Conservation (phyloP, 2,797 vertebrate species). For the Aldrovandia affinis region DNA sequence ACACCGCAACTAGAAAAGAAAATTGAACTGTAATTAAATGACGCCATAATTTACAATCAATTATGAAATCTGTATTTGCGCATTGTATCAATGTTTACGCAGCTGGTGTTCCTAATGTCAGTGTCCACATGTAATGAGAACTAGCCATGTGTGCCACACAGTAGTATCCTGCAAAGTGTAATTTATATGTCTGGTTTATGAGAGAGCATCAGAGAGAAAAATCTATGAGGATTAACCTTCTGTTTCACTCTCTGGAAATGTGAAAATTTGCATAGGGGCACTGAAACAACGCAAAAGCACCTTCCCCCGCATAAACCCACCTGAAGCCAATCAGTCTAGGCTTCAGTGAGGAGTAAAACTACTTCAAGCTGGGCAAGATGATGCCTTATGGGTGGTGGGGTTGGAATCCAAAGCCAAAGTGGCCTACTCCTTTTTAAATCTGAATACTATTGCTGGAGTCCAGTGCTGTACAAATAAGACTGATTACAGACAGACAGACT, state of each 20-base stretch:
- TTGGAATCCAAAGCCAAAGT: not conserved
- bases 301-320: slow-evolving; percentile 34
- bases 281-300: not conserved
- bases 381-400: slow-evolving; percentile 70
- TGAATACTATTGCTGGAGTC: not conserved
- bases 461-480: not conserved
- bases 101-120: no score
- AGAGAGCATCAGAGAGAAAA: no score
- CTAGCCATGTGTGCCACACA: no score
- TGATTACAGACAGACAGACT: not conserved
- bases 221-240: not conserved
- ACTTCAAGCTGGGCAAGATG: slow-evolving; percentile 68
- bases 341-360: slow-evolving; percentile 40
- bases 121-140: no score
- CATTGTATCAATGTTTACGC: no score
- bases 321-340: slow-evolving; percentile 66
- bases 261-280: not conserved
- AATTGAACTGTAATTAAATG: slow-evolving; percentile 67
- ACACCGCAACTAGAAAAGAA: slow-evolving; percentile 64
- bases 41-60: slow-evolving; percentile 64
- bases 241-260: not conserved
- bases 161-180: no score
- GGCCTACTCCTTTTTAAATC: not conserved
- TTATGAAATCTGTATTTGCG: no score
- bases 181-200: no score